These are phyloP conservation scores for Xiphydria camelus DNA, from an alignment of 2,888 invertebrate species.

Conservation along the genomic window DNA sequence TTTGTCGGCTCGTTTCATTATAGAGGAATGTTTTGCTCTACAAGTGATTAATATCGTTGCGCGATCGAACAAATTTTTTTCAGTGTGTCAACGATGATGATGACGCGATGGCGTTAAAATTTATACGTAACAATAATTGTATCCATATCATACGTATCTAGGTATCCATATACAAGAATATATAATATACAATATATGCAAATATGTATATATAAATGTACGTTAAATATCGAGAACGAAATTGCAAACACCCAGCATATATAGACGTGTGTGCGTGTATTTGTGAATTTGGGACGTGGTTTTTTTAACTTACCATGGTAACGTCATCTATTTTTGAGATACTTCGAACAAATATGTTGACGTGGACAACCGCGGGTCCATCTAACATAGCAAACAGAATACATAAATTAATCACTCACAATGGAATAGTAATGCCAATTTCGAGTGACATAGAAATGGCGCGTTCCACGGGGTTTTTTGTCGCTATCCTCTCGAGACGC, in stretches of 20 bases:
- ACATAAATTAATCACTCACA: conserved; percentile 53
- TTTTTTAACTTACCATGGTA: conserved; percentile 87
- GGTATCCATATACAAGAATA: conserved; percentile 16
- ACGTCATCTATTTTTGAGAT: conserved; percentile 99
- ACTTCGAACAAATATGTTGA: conserved; percentile 98
- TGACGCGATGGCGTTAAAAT: too few relatives aligned
- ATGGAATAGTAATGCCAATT: conserved; percentile 14
- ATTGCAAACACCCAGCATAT: conserved; percentile 40
- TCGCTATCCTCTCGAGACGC: neutral
- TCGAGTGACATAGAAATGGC: neutral
- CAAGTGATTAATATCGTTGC: too few relatives aligned
- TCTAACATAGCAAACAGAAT: conserved; percentile 65
- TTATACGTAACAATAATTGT: too few relatives aligned
- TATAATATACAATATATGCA: conserved; percentile 25
- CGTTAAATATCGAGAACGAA: conserved; percentile 16
- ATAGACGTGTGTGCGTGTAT: conserved; percentile 39
- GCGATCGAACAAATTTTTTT: too few relatives aligned
- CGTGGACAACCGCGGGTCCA: conserved; percentile 94
- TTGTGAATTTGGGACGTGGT: conserved; percentile 37
- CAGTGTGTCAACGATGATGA: too few relatives aligned
- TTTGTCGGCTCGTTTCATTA: too few relatives aligned
- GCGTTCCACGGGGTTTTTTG: too few relatives aligned
- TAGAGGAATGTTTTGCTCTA: too few relatives aligned
- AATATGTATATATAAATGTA: conserved; percentile 16
- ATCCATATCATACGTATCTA: conserved; percentile 6